A percentile compares a stretch with the other conserved stretches of the same genome.
Evolutionary conservation across 2,113 vertebrate species (phyloP).

Genomic region (Perognathus longimembris): DNA sequence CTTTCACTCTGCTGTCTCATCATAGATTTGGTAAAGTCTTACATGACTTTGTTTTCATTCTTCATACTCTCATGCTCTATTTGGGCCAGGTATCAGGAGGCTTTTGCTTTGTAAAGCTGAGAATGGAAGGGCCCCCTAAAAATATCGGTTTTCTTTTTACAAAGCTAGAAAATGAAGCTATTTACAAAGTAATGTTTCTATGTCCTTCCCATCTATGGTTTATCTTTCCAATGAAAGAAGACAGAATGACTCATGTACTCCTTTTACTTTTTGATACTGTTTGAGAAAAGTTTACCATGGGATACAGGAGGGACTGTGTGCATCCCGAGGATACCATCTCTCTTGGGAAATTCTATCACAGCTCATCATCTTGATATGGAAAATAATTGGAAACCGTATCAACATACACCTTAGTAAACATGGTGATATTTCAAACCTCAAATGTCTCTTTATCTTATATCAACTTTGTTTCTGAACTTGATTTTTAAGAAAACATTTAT

Average conservation of each 20-base stretch:
- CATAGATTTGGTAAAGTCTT: background rate
- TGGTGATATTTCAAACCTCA: background rate
- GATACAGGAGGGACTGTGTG: background rate
- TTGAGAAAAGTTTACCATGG: background rate
- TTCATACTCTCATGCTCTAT: background rate
- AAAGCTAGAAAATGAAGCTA: background rate
- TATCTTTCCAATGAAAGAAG: background rate
- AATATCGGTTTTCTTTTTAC: background rate
- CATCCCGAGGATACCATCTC: background rate
- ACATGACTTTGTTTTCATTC: conserved; percentile 22
- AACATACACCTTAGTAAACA: too few relatives aligned
- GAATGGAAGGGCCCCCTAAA: background rate
- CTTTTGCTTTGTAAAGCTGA: background rate
- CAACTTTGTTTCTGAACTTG: background rate
- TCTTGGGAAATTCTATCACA: accelerated
- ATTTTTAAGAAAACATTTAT: background rate
- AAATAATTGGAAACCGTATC: too few relatives aligned
- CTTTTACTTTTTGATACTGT: background rate
- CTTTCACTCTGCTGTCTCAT: background rate
- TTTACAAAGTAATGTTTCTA: background rate
- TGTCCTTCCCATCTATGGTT: background rate
- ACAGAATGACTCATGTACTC: background rate
- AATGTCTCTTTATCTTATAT: background rate
- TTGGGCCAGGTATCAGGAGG: background rate
- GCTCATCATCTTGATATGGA: background rate